Base-by-base conservation (phyloP, 2,888 invertebrate species). In the Drosophila bunnanda region DNA sequence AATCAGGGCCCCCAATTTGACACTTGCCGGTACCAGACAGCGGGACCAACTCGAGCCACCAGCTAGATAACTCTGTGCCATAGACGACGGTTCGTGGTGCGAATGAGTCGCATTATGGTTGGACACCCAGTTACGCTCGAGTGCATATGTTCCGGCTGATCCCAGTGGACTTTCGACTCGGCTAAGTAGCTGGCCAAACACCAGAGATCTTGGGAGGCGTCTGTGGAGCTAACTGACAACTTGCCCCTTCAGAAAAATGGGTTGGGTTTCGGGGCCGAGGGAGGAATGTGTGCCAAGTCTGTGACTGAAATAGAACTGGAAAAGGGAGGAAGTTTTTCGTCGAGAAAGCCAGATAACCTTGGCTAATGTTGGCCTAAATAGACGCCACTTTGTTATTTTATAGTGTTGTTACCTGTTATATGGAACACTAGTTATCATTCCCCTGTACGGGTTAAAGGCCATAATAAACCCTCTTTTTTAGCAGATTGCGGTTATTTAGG, bases 1-100 rank as follows among this genome's bases (percentile, higher is more conserved):
- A 79, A 81, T 58, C 43, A 68, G 57, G 66, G 41, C 73, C 22
- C 17, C 69, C 57, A 76, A 76, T 75, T 73, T 76, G 62, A 73
- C 73, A 74, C 62, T 72, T 62, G 34, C 39, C 44, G 56, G 72
- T 48, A 66, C 54, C 71, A 77, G 67, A 69, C 67, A 78, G 68
- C 71, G 71, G 53, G 70, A 71, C 61, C 70, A 56, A n/a, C 65
- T 4, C 54, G 46, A 54, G 39, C 25, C 25, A 48, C 52, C 39
- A 28, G n/a, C n/a, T n/a, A 30, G 36, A 25, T 36, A 54, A 43
- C 46, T 50, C 50, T 38, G 55, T 6, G 1, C 46, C 3, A 7
- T 48, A 28, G 46, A 8, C 50, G 48, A 39, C 60, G 48, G 50
- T 59, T 65, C 52, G 52, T 48, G 60, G 70, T 68, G 76, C 69